Evolutionary conservation across 2,888 invertebrate genomes (phyloP), one percentile per base, ranked within the genome.

Genomic region (Stratiomys singularior): DNA sequence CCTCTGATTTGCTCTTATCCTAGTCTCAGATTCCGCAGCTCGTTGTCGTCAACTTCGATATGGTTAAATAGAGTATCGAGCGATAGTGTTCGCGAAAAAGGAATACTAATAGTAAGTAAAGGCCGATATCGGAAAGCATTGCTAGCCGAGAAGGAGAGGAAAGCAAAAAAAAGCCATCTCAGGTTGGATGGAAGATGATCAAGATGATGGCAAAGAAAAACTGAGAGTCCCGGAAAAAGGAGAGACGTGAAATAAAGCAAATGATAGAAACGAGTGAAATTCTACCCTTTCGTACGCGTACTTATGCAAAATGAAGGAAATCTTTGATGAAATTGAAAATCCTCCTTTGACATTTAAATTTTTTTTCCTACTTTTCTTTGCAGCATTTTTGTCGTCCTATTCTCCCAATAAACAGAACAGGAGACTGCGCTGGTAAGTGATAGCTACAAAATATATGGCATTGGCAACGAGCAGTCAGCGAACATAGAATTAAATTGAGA

Each of bases 271-370:
- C 23, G 46, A 25, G 27, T 47, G 23, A n/a, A 46, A 47, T 71
- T 71, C 47, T 21, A 71, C 71, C 71, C 71, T 47, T 71, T 5
- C 71, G 47, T 71, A 1, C 71, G 47, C 47, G 46, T 18, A 47
- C 27, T 71, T 71, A 25, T 21, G 30, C 46, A 4, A 1, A 25
- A 1, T 23, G 28, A 52, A 46, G 7, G 25, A 25, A 52, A 71
- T 71, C 71, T 47, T 71, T 47, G 46, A 71, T 71, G 2, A 71
- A 71, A 71, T 71, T 71, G 71, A 47, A 71, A 71, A 71, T 52
- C 27, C 71, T 47, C 47, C 52, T 71, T 71, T 71, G 71, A 71
- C 71, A 71, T 71, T 71, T 27, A 71, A 71, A 27, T 71, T 71
- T 47, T 27, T 2, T 67, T 44, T 18, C 5, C 23, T n/a, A 23